A percentile compares a stretch with the other conserved stretches of the same genome.
Conservation (phyloP, 92 coral and sea anemone genomes). For the Phenganax subtilis region DNA sequence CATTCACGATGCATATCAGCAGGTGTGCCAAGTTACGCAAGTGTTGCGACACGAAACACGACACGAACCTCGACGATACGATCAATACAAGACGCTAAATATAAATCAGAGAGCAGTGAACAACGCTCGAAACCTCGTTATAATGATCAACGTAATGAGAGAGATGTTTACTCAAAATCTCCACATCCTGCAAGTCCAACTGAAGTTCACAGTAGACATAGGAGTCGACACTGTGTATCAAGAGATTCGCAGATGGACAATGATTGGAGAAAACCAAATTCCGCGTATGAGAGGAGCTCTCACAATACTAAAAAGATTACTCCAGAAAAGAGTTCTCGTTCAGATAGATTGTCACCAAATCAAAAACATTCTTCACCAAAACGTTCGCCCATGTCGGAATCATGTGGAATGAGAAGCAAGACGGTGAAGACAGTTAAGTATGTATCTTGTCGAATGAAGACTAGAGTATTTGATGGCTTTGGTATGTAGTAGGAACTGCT, state of each 20-base stretch:
- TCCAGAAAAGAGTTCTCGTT: neutral
- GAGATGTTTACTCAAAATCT: neutral
- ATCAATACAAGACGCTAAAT: slow-evolving; percentile 21
- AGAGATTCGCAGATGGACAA: neutral
- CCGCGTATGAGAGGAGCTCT: neutral
- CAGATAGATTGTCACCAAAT: slow-evolving; percentile 19
- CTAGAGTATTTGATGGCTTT: neutral
- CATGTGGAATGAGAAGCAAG: slow-evolving; percentile 29
- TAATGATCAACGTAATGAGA: no score
- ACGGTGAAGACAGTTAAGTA: slow-evolving; percentile 13
- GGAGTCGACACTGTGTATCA: neutral
- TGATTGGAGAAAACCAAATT: neutral
- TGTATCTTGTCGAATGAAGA: neutral
- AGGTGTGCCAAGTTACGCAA: slow-evolving; percentile 78
- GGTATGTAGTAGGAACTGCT: neutral
- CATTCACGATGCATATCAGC: slow-evolving; percentile 40
- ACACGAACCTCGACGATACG: slow-evolving; percentile 22
- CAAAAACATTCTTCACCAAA: slow-evolving; percentile 26
- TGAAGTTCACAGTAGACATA: neutral
- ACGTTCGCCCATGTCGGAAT: slow-evolving; percentile 12
- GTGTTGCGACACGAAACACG: slow-evolving; percentile 68
- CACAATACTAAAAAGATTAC: neutral
- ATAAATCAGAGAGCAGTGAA: neutral
- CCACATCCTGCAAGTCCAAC: neutral
- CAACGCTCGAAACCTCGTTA: neutral